Conservation (phyloP, 2,113 vertebrate species). For the Corythornis cristatus region DNA sequence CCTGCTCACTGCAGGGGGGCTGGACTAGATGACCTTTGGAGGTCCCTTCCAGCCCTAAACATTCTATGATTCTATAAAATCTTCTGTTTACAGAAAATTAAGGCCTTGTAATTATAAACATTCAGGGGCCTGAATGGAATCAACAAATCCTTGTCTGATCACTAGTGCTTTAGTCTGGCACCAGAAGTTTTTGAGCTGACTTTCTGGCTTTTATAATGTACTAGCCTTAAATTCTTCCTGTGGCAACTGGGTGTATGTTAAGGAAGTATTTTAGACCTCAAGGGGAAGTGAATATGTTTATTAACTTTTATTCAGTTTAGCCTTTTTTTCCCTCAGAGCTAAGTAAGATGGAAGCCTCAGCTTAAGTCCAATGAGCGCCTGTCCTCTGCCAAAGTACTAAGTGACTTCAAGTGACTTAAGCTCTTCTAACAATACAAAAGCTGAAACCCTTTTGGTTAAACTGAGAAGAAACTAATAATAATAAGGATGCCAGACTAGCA, state of each 20-base stretch:
- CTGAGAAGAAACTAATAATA: background rate
- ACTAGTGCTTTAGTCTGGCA: background rate
- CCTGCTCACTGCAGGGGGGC: too few relatives aligned
- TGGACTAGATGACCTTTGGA: too few relatives aligned
- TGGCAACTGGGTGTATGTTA: background rate
- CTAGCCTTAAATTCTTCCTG: background rate
- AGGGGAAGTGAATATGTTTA: background rate
- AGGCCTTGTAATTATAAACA: background rate
- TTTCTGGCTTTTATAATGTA: background rate
- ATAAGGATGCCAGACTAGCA: slow-evolving; percentile 3
- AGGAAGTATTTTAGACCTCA: background rate
- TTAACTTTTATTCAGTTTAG: background rate
- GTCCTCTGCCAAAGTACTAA: background rate
- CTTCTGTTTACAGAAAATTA: background rate
- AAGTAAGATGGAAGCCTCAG: background rate
- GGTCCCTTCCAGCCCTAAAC: too few relatives aligned
- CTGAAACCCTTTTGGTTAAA: slow-evolving; percentile 19
- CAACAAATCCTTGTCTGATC: background rate
- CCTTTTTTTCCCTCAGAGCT: background rate
- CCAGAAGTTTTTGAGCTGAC: background rate
- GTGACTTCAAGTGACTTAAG: background rate
- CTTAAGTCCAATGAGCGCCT: background rate
- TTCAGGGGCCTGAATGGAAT: background rate
- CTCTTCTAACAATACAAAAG: background rate
- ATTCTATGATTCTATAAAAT: too few relatives aligned